These are phyloP conservation scores for Chrosomus eos DNA, from an alignment of 2,797 vertebrate species.

Conservation along the genomic window DNA sequence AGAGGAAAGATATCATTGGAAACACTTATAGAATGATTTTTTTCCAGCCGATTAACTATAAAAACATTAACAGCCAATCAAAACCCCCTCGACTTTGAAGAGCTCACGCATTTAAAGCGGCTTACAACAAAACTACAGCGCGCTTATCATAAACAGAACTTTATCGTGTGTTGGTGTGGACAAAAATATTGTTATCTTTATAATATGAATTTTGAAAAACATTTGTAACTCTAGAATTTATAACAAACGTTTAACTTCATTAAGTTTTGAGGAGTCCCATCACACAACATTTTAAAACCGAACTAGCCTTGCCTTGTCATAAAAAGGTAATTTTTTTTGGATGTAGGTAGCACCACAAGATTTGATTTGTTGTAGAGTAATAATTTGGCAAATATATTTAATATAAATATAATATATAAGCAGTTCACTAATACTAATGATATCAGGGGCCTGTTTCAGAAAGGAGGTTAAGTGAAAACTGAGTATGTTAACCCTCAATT, in stretches of 20 bases:
- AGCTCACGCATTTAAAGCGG: neutral
- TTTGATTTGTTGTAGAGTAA: neutral
- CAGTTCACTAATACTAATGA: neutral
- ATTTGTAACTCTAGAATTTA: neutral
- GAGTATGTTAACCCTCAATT: too few relatives aligned
- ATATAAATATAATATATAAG: neutral
- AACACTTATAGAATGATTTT: neutral
- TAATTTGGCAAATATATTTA: neutral
- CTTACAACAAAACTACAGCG: neutral
- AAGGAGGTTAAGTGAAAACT: too few relatives aligned
- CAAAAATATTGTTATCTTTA: neutral
- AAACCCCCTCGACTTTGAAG: neutral
- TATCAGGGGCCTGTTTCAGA: too few relatives aligned
- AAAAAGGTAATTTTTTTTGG: neutral
- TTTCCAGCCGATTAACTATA: too few relatives aligned
- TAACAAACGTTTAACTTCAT: neutral
- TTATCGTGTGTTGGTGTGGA: neutral
- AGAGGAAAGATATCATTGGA: neutral
- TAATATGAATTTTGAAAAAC: neutral
- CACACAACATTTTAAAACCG: neutral
- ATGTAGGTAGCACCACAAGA: neutral
- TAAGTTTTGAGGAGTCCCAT: neutral
- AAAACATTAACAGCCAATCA: neutral
- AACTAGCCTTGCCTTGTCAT: neutral
- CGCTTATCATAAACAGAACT: neutral